Percentiles rank a stretch among this genome's conserved stretches.
Conservation (phyloP, 23 tunicate species). For the Pegea sp. region DNA sequence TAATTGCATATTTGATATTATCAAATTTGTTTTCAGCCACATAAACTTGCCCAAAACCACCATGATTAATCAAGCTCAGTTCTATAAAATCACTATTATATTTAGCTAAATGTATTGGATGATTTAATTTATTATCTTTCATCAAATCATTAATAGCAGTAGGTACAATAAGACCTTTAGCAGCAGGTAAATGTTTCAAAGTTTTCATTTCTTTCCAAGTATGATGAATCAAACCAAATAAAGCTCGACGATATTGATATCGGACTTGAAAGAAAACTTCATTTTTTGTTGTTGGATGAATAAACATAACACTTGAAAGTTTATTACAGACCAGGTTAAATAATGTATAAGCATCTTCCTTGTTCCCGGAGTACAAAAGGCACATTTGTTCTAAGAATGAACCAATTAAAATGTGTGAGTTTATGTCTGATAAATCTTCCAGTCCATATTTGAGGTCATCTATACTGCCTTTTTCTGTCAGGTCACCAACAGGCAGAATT, state of each 20-base stretch:
- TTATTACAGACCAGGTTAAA: slow-evolving; percentile 6
- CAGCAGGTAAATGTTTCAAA: slow-evolving; percentile 50
- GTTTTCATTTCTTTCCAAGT: slow-evolving; percentile 27
- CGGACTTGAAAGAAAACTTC: slow-evolving; percentile 64
- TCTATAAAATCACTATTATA: background rate
- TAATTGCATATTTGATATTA: slow-evolving; percentile 52
- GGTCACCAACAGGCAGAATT: no score
- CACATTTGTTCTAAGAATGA: slow-evolving; percentile 69
- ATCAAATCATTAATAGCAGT: no score
- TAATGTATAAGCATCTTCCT: slow-evolving; percentile 15
- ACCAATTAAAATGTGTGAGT: slow-evolving; percentile 30
- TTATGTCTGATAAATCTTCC: no score
- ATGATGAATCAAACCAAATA: slow-evolving; percentile 3
- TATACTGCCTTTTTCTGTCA: no score
- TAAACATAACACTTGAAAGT: background rate
- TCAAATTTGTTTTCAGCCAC: slow-evolving; percentile 37
- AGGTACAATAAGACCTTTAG: slow-evolving; percentile 1
- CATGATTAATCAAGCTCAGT: background rate
- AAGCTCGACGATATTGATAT: slow-evolving; percentile 26
- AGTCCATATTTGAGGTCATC: no score
- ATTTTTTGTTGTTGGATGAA: background rate
- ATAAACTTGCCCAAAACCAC: slow-evolving; percentile 10
- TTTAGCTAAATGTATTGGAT: no score
- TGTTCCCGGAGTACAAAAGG: slow-evolving; percentile 32
- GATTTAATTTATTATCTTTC: no score